Conservation (phyloP, 2,797 vertebrate species). For the Numenius phaeopus region DNA sequence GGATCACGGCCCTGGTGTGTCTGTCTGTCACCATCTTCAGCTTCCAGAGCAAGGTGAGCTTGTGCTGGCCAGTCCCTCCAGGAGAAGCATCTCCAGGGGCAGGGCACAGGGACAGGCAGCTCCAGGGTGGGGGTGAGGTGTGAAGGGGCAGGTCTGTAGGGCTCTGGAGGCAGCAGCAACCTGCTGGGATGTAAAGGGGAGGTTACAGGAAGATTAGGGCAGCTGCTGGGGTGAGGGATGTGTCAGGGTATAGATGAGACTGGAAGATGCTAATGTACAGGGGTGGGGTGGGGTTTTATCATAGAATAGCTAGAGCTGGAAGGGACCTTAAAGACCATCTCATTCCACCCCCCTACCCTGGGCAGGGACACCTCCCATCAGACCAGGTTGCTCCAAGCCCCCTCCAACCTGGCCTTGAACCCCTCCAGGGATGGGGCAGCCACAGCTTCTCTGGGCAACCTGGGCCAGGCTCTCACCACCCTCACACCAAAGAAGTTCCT, state of each 20-base stretch:
- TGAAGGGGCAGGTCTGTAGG: background rate
- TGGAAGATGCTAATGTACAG: background rate
- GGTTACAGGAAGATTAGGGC: no score
- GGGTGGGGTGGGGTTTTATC: background rate
- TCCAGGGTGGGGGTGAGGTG: background rate
- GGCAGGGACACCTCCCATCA: no score
- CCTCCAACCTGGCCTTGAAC: no score
- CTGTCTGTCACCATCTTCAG: slow-evolving; percentile 91
- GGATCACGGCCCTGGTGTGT: slow-evolving; percentile 91
- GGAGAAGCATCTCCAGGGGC: background rate
- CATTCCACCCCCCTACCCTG: no score
- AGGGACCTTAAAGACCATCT: no score
- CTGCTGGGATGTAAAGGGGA: background rate
- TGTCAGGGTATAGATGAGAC: background rate
- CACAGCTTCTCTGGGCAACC: no score
- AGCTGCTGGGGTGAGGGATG: background rate
- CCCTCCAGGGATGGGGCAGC: no score
- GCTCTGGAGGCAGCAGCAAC: background rate
- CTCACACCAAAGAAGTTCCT: no score
- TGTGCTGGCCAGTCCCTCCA: background rate
- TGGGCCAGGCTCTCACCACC: no score
- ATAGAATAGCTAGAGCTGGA: no score
- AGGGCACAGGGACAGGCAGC: background rate
- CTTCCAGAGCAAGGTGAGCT: slow-evolving; percentile 92
- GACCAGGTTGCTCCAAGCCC: no score